Base-by-base conservation (phyloP, 2,113 vertebrate genomes). In the Syngnathus floridae region DNA sequence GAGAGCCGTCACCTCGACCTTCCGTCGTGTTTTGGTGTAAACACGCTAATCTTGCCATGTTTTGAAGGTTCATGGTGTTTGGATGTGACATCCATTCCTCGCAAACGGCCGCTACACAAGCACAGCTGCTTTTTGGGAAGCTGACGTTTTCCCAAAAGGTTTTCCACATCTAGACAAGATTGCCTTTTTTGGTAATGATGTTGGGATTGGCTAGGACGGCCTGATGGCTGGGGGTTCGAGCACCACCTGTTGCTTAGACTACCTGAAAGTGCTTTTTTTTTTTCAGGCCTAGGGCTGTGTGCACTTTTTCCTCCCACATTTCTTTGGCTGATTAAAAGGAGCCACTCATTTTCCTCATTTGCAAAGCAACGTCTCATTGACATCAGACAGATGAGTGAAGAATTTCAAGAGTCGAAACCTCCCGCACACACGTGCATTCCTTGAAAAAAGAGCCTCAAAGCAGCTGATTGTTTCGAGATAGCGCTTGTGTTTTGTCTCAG, bases 331-430 rank as follows among this genome's bases (percentile, higher is more conserved):
- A 19, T 45, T 19, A 48, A 19, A 48, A 17, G 16, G 45, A 49
- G 46, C 17, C 7, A 49, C 17, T 49, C 17, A 19, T 49, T n/a
- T 22, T 54, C 5, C 52, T 22, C 5, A 54, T 54, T 54, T 9
- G 67, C 49, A 51, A 31, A 16, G 63, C 35, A 80, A 70, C 31
- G 0, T 63, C 59, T 81, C 62, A 70, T 41, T 62, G 59, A 37
- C 55, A 13, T 36, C 72, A 82, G 63, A 67, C 65, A 49, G 59
- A 26, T 36, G 40, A 65, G 74, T 36, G 26, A 40, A 36, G 75
- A 62, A 66, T 68, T 75, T 72, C 5, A 63, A 64, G 63, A 31
- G 49, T 70, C 40, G 64, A 17, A 67, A 56, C 62, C 41, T 70
- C 67, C 26, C 54, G 26, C 54, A 35, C 13, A 31, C 26, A 31